Evolutionary conservation across 2,888 invertebrate species (phyloP), one percentile per base, ranked within the genome.

Genomic region (Agonopterix alstromeriana): DNA sequence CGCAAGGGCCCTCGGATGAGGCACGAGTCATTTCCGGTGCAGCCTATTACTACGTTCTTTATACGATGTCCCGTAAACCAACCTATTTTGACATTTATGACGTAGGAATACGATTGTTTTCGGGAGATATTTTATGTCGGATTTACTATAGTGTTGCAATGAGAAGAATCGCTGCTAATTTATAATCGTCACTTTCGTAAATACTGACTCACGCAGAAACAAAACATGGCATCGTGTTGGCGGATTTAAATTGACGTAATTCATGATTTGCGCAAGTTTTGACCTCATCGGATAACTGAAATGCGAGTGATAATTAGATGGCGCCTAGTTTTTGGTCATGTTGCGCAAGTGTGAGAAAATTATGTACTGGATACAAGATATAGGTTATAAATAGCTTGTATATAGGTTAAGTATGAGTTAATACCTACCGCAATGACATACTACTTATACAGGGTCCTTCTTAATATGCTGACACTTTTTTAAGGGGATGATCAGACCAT

Each of bases 161-260:
- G 57, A 76, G 78, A 82, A 82, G 73, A 82, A 79, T 79, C 70
- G 61, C 66, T 77, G 78, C 77, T 82, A 84, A 86, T 86, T 84
- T 82, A 80, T 83, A 77, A 84, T 78, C 72, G 70, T 79, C 77
- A 77, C 75, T 82, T 82, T 80, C 77, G 73, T 77, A 82, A 79
- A 74, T 65, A 73, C 70, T 82, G 82, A 82, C 66, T 82, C 79
- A 82, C 63, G 56, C 60, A 65, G 59, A 71, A 69, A 72, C 71
- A 74, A 73, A 72, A 71, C 66, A 63, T 65, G 67, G 63, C 53
- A 63, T 54, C 51, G 72, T 74, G 77, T 73, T 73, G 73, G 79
- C 67, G 77, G 70, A 61, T 66, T 66, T 58, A 60, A 65, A 67
- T 61, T 61, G 64, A 63, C 60, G 63, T 65, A 70, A 67, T 55